A percentile compares a stretch with the other conserved stretches of the same genome.
These are phyloP conservation scores for Xenotilapia flavipinnis DNA, from an alignment of 2,113 vertebrate genomes.

Conservation along the genomic window DNA sequence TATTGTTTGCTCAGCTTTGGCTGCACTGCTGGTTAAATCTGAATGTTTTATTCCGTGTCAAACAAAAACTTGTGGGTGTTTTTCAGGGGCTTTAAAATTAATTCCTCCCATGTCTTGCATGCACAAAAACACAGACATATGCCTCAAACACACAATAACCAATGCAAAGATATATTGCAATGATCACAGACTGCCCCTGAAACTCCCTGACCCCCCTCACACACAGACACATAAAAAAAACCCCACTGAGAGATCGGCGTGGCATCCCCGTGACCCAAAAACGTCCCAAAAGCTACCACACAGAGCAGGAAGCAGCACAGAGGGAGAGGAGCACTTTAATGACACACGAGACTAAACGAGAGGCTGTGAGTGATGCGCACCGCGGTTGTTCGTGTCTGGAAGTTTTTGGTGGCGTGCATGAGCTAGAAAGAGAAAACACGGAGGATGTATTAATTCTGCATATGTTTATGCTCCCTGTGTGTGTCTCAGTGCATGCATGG, in stretches of 20 bases:
- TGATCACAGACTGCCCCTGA: background rate
- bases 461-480: conserved; percentile 41
- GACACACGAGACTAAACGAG: background rate
- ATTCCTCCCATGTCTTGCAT: background rate
- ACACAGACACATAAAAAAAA: background rate
- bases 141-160: background rate
- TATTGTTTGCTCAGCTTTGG: background rate
- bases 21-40: background rate
- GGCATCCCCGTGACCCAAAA: conserved; percentile 50
- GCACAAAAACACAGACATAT: background rate
- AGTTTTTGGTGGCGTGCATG: background rate
- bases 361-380: background rate
- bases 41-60: background rate
- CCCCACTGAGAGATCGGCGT: background rate
- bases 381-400: background rate
- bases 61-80: background rate
- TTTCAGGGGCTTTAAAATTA: background rate
- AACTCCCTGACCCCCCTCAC: background rate
- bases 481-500: conserved; percentile 30
- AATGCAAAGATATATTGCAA: background rate
- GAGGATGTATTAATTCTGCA: conserved; percentile 48
- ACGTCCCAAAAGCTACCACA: conserved; percentile 30
- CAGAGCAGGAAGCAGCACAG: conserved; percentile 19
- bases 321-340: background rate
- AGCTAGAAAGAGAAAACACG: conserved; percentile 15